These are phyloP conservation scores for Altica lythri DNA, from an alignment of 2,888 invertebrate genomes.

Conservation along the genomic window DNA sequence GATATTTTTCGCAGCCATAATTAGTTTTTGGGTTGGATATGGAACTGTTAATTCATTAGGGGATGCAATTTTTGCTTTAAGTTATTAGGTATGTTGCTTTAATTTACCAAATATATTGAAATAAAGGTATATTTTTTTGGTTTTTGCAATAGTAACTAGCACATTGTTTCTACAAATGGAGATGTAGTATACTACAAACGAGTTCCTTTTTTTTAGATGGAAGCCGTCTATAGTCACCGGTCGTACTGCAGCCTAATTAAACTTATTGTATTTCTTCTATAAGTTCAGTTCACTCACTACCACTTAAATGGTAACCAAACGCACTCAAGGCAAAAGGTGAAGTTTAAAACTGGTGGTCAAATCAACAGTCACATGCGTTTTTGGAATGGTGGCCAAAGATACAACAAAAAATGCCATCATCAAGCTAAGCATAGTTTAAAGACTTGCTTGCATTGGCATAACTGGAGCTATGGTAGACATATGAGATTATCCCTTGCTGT, in stretches of 20 bases:
- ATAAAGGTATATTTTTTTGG: neutral
- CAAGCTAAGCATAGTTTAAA: too few species aligned
- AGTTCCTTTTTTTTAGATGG: neutral
- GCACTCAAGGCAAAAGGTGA: too few species aligned
- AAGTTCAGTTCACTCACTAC: too few species aligned
- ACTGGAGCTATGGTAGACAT: too few species aligned
- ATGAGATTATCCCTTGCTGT: too few species aligned
- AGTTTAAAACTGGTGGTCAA: too few species aligned
- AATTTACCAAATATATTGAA: neutral
- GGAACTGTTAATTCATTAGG: neutral
- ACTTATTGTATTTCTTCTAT: too few species aligned
- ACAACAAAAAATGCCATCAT: too few species aligned
- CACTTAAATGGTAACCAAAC: too few species aligned
- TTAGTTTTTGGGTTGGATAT: neutral
- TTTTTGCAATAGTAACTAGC: neutral
- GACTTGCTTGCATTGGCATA: too few species aligned
- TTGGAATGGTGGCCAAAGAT: too few species aligned
- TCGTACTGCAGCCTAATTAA: neutral
- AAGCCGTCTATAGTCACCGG: neutral
- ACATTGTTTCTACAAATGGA: neutral
- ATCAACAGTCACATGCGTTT: too few species aligned
- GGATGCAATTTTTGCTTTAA: constrained; percentile 14
- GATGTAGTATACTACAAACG: neutral
- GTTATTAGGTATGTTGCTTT: constrained; percentile 10
- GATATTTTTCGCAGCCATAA: constrained; percentile 5